Percentiles rank a stretch among this genome's conserved stretches.
Conservation (phyloP, 2,888 invertebrate species). For the Lysandra coridon region DNA sequence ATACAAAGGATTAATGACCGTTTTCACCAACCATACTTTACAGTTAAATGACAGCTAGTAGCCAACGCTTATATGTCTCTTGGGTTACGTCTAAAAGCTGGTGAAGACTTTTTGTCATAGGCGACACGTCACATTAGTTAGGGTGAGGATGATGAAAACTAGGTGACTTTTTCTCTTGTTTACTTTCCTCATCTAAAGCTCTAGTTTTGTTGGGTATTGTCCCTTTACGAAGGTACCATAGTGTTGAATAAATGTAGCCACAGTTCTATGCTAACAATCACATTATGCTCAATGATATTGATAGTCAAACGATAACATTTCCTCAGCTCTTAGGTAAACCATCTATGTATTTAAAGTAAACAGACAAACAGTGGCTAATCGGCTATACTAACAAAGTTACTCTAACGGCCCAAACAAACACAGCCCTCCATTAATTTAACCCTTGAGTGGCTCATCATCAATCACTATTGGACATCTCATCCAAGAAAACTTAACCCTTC, state of each 20-base stretch:
- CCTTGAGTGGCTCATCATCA: slow-evolving; percentile 7
- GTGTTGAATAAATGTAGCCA: no score
- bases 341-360: slow-evolving; percentile 3
- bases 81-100: no score
- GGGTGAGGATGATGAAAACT: no score
- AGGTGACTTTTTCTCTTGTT: no score
- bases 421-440: neutral
- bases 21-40: no score
- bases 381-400: neutral
- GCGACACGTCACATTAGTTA: no score
- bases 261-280: neutral
- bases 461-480: neutral
- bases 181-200: no score
- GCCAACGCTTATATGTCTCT: no score
- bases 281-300: neutral
- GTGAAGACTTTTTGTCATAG: no score
- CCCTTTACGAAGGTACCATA: no score
- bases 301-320: slow-evolving; percentile 9
- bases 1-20: neutral
- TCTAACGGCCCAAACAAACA: neutral
- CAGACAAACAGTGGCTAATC: neutral
- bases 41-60: no score
- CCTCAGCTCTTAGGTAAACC: neutral
- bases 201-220: no score
- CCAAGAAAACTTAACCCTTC: slow-evolving; percentile 2